Conservation (phyloP, 2,888 invertebrate genomes). For the Cylindroiulus punctatus region DNA sequence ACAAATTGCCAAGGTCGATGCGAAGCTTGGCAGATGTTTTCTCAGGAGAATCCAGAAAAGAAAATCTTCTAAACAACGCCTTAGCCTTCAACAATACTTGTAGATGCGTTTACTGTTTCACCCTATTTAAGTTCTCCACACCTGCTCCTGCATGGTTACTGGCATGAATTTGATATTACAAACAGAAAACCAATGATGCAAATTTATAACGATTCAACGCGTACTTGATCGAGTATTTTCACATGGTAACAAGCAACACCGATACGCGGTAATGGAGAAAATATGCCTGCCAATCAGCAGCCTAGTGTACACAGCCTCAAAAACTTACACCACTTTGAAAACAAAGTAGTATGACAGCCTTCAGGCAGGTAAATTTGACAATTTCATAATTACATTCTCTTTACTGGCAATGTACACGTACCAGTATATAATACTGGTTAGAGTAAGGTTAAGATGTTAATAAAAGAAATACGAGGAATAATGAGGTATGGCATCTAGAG, state of each 20-base stretch:
- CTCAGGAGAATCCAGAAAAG: slow-evolving; percentile 17
- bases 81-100: background rate
- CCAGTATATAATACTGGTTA: too few relatives aligned
- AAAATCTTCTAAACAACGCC: slow-evolving; percentile 6
- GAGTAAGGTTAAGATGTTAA: too few relatives aligned
- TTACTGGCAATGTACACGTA: too few relatives aligned
- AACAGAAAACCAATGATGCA: background rate
- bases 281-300: background rate
- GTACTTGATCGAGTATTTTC: background rate
- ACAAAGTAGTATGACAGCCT: too few relatives aligned
- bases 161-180: background rate
- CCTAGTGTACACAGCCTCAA: too few relatives aligned
- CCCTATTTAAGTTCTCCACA: background rate
- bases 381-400: too few relatives aligned
- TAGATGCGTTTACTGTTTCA: background rate
- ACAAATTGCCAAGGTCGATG: background rate
- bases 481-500: too few relatives aligned
- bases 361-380: too few relatives aligned
- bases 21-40: background rate
- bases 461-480: too few relatives aligned
- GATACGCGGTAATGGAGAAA: background rate
- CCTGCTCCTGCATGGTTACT: background rate
- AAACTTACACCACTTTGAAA: too few relatives aligned
- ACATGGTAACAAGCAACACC: background rate
- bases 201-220: background rate